Evolutionary conservation across 92 coral and sea anemone species (phyloP), one percentile per base, ranked within the genome.

Genomic region (Diadumene lineata): DNA sequence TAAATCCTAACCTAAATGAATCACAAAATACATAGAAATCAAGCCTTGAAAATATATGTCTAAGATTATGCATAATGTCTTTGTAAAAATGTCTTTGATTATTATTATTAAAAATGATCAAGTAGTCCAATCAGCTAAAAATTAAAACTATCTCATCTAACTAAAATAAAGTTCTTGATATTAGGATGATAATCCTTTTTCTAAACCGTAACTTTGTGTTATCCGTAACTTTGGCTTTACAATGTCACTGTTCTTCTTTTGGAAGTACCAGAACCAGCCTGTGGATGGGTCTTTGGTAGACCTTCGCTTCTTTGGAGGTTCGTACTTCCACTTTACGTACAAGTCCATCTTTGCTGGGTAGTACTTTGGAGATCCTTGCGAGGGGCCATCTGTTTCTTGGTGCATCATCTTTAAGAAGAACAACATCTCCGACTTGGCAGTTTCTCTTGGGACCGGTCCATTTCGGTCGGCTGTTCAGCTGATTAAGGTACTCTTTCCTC

Each of bases 301-400:
- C 43, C 25, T 17, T 79, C n/a, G 28, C 88, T 60, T 43, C 72
- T 38, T 16, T 25, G 18, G 81, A 57, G 34, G 65, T 57, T 31
- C 50, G 67, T 18, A 86, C 70, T 34, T 72, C 68, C 27, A 81
- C 86, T 24, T 85, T 85, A 60, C 86, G 83, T n/a, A 86, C 77
- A 9, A 75, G 75, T 1, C 78, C 72, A 44, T 86, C 83, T 24
- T 71, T 34, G 67, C 87, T 76, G 32, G 90, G 86, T 33, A 60
- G 72, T 13, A 77, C 88, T 31, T 78, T 50, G 17, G 81, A 58
- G 23, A 86, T 79, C 25, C 67, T 86, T 18, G 87, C 87, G 17
- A 82, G 81, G 10, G 87, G 87, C 87, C 91, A 86, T 44, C 70
- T 33, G 72, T 86, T 86, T 50, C 86, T 86, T 31, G 83, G 78